Evolutionary conservation across 2,888 invertebrate species (phyloP).

Genomic region (Coenonympha arcania): DNA sequence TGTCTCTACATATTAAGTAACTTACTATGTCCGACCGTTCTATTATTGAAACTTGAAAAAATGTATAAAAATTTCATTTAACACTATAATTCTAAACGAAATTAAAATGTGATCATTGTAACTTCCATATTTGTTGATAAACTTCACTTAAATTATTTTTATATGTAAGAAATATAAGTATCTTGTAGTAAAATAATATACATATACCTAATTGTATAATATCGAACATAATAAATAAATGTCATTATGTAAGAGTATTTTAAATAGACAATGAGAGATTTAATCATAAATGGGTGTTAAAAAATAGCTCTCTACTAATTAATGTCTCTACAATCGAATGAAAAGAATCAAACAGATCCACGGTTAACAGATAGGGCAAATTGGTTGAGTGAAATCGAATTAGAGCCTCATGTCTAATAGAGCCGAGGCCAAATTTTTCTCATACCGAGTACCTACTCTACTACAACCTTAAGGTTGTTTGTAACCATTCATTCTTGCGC

Average conservation of each 20-base stretch:
- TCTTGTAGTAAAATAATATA: background rate
- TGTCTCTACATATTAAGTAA: slow-evolving; percentile 17
- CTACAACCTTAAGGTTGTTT: slow-evolving; percentile 12
- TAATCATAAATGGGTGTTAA: background rate
- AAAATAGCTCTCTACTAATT: background rate
- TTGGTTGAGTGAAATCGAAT: slow-evolving; percentile 16
- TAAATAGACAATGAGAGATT: background rate
- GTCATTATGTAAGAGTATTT: background rate
- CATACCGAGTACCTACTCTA: slow-evolving; percentile 13
- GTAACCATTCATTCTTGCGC: slow-evolving; percentile 13
- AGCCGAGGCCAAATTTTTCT: slow-evolving; percentile 28
- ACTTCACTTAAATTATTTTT: background rate
- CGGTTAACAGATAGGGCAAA: slow-evolving; percentile 5
- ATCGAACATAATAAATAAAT: no score
- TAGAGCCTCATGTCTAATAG: slow-evolving; percentile 17
- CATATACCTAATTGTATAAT: background rate
- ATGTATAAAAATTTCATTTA: background rate
- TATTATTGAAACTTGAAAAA: background rate
- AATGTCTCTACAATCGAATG: background rate
- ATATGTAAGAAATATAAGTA: background rate
- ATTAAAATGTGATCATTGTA: background rate
- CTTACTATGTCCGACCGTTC: slow-evolving; percentile 5
- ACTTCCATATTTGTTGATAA: background rate
- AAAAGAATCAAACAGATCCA: slow-evolving; percentile 4
- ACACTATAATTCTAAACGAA: background rate